These are phyloP conservation scores for Nymphalis polychloros DNA, from an alignment of 2,888 invertebrate species.

Conservation along the genomic window DNA sequence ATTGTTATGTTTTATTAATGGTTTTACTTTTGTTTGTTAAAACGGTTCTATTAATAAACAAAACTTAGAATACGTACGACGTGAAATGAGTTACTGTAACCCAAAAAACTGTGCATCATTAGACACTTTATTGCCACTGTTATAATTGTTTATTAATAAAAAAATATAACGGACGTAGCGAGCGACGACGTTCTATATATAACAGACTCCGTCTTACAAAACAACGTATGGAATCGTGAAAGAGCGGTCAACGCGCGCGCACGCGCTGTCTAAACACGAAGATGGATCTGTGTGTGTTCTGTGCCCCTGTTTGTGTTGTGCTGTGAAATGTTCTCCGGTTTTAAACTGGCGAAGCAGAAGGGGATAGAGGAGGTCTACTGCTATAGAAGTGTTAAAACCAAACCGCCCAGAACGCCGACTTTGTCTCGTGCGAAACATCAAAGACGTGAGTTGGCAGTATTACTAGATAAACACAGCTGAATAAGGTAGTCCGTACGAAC, in stretches of 20 bases:
- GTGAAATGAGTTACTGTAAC: background rate
- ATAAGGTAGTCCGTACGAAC: constrained; percentile 56
- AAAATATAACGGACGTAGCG: constrained; percentile 65
- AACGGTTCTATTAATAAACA: too few species aligned
- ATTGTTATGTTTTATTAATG: background rate
- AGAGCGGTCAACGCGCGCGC: constrained; percentile 53
- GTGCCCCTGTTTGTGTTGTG: constrained; percentile 36
- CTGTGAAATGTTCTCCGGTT: constrained; percentile 79
- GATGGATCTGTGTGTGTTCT: constrained; percentile 43
- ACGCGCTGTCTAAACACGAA: constrained; percentile 47
- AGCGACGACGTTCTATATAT: constrained; percentile 68
- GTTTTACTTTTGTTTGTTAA: background rate
- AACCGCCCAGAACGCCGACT: constrained; percentile 82
- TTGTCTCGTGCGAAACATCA: constrained; percentile 39
- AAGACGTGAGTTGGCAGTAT: constrained; percentile 39
- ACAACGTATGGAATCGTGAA: constrained; percentile 51
- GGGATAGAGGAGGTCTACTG: constrained; percentile 79
- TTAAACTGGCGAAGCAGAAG: constrained; percentile 79
- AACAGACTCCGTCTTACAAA: constrained; percentile 68
- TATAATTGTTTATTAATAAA: constrained; percentile 63
- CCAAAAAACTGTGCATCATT: constrained; percentile 17
- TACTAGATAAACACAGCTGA: constrained; percentile 63
- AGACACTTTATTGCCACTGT: constrained; percentile 66
- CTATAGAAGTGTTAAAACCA: constrained; percentile 74
- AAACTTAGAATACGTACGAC: too few species aligned